phyloP scores from a whole-genome alignment of 1,140 invertebrate species.

The Drosophila ohnishii region DNA sequence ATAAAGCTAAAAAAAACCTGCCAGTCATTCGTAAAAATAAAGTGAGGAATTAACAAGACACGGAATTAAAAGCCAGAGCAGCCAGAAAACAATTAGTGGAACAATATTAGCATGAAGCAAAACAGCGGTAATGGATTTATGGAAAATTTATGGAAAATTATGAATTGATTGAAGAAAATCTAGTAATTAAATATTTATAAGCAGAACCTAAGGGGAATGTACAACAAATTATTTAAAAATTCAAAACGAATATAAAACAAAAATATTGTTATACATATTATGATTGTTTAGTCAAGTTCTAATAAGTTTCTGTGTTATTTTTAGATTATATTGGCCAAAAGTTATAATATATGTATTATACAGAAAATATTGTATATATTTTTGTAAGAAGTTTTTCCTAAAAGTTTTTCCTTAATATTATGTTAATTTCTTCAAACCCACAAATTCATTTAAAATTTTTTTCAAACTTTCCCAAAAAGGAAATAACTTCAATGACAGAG shows the following conservation, averaged over 20 bases:
- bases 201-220: not conserved
- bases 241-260: not conserved
- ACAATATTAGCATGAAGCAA: slow-evolving; percentile 13
- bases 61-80: slow-evolving; percentile 13
- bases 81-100: slow-evolving; percentile 20
- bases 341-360: too few relatives aligned
- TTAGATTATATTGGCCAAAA: too few relatives aligned
- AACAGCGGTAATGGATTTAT: not conserved
- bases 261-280: too few relatives aligned
- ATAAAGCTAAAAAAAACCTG: slow-evolving; percentile 19
- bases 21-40: slow-evolving; percentile 31
- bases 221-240: not conserved
- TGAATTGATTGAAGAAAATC: not conserved
- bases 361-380: too few relatives aligned
- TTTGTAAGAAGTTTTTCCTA: too few relatives aligned
- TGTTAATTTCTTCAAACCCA: not conserved
- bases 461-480: slow-evolving; percentile 5
- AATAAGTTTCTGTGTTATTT: not conserved
- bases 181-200: too few relatives aligned
- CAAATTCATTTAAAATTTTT: not conserved
- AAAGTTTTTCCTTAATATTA: not conserved
- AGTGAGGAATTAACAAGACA: slow-evolving; percentile 5
- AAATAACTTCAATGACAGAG: slow-evolving; percentile 11
- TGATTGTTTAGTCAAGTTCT: not conserved
- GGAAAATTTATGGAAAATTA: slow-evolving; percentile 5